Conservation (phyloP, 2,797 vertebrate species). For the Buphagus erythrorhynchus region DNA sequence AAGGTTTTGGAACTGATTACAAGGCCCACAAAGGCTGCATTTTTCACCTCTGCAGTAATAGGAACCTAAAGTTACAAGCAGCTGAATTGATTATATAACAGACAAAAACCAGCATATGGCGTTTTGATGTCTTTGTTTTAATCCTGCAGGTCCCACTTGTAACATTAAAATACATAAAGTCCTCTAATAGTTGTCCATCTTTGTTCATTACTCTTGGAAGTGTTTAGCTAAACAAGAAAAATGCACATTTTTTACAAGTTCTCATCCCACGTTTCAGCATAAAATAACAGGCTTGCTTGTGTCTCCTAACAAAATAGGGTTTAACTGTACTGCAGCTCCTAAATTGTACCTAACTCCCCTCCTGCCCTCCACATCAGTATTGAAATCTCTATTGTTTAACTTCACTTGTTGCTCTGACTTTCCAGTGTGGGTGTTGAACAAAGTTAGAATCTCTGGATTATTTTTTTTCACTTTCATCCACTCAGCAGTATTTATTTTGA, state of each 20-base stretch:
- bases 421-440: not conserved
- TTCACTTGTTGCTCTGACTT: not conserved
- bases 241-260: not conserved
- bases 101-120: not conserved
- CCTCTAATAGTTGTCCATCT: conserved; percentile 8
- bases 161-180: not conserved
- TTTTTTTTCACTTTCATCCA: not conserved
- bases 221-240: conserved; percentile 1
- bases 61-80: not conserved
- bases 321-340: not conserved
- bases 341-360: not conserved
- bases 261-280: not conserved
- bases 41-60: conserved; percentile 61
- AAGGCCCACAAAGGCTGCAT: conserved; percentile 16
- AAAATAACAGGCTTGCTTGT: not conserved
- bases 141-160: not conserved
- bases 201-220: not conserved
- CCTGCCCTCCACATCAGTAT: not conserved
- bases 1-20: conserved; percentile 34
- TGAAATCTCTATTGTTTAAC: not conserved
- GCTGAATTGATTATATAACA: not conserved
- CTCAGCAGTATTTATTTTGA: not conserved
- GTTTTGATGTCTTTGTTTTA: conserved; percentile 39
- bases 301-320: not conserved
- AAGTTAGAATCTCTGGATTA: not conserved